Percentiles rank a stretch among this genome's conserved stretches.
Conservation (phyloP, 2,888 invertebrate species). For the Microlaimidae sp. region DNA sequence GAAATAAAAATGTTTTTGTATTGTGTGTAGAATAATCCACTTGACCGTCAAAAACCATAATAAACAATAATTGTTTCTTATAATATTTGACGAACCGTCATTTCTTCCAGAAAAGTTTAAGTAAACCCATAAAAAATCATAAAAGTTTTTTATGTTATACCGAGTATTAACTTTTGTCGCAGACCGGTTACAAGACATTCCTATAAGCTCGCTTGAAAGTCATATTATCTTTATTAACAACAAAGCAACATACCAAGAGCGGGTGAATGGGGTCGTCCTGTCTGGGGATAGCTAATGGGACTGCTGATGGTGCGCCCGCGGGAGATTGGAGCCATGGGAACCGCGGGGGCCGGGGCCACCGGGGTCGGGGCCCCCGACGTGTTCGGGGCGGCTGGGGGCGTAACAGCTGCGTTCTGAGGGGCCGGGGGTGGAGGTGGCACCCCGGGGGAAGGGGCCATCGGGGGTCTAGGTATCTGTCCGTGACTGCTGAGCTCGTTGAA, state of each 20-base stretch:
- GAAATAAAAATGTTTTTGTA: too few relatives aligned
- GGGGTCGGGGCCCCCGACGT: not conserved
- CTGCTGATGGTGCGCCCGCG: slow-evolving; percentile 1
- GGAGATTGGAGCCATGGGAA: not conserved
- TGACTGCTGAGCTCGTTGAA: slow-evolving; percentile 14
- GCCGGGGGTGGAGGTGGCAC: not conserved
- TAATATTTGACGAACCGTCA: too few relatives aligned
- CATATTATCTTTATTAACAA: not conserved
- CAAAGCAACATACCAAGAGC: not conserved
- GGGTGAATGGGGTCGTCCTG: not conserved
- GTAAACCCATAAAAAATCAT: too few relatives aligned
- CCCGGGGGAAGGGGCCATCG: not conserved
- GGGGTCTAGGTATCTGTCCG: not conserved
- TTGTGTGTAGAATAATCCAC: too few relatives aligned
- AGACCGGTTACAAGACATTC: too few relatives aligned
- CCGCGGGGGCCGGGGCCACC: not conserved
- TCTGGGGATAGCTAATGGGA: not conserved
- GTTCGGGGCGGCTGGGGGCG: not conserved
- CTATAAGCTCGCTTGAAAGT: not conserved
- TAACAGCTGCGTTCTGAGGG: not conserved
- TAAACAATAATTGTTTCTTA: too few relatives aligned
- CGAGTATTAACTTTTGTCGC: too few relatives aligned
- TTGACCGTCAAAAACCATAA: too few relatives aligned
- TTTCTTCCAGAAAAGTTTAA: too few relatives aligned
- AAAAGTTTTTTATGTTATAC: too few relatives aligned